Percentiles rank a stretch among this genome's conserved stretches.
Conservation (phyloP, 2,113 vertebrate species). For the Gasterosteus nipponicus region DNA sequence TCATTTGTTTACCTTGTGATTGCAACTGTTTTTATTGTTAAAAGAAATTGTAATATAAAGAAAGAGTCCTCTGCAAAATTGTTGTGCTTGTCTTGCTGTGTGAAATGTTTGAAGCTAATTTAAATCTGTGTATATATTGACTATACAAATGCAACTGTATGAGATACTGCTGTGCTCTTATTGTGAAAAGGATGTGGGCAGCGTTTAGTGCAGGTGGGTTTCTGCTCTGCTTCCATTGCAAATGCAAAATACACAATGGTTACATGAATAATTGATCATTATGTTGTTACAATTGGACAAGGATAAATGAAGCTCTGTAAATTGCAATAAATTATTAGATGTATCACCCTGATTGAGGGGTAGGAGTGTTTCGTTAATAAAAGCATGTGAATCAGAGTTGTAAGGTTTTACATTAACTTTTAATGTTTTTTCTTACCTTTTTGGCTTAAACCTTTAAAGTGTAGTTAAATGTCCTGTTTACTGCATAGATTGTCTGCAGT, state of each 20-base stretch:
- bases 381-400: background rate
- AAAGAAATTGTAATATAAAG: slow-evolving; percentile 37
- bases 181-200: slow-evolving; percentile 49
- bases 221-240: slow-evolving; percentile 33
- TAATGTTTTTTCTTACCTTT: background rate
- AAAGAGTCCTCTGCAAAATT: slow-evolving; percentile 53
- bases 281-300: slow-evolving; percentile 16
- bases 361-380: background rate
- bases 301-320: slow-evolving; percentile 53
- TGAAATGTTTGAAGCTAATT: slow-evolving; percentile 74
- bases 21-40: slow-evolving; percentile 54
- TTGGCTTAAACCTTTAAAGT: background rate
- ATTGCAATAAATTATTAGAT: slow-evolving; percentile 64
- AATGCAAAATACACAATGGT: slow-evolving; percentile 27
- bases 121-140: slow-evolving; percentile 77
- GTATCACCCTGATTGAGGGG: background rate
- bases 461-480: background rate
- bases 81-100: slow-evolving; percentile 60
- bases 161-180: slow-evolving; percentile 60
- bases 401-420: background rate
- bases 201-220: slow-evolving; percentile 36
- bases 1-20: slow-evolving; percentile 43
- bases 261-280: slow-evolving; percentile 25
- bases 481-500: background rate
- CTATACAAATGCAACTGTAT: slow-evolving; percentile 60